These are phyloP conservation scores for Aulostomus chinensis DNA, from an alignment of 2,797 vertebrate species.

Conservation along the genomic window DNA sequence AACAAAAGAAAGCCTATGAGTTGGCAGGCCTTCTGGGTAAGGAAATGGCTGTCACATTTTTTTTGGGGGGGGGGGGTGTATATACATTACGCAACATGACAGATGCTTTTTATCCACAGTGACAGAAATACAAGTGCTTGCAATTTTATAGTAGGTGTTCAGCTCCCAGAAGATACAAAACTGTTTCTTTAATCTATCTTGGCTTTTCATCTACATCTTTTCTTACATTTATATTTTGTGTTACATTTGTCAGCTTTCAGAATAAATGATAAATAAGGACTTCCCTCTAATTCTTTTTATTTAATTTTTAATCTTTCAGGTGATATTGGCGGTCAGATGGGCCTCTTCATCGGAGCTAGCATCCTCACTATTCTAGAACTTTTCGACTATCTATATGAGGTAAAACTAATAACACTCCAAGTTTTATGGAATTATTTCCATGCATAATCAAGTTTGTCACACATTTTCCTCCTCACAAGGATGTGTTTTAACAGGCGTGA, in stretches of 20 bases:
- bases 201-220: not conserved
- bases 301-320: constrained; percentile 73
- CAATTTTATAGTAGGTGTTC: constrained; percentile 39
- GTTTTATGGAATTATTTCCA: constrained; percentile 8
- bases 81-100: constrained; percentile 26
- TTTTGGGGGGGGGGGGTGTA: constrained; percentile 29
- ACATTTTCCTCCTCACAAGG: constrained; percentile 23
- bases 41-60: constrained; percentile 47
- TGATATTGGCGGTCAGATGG: constrained; percentile 99
- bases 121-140: constrained; percentile 40
- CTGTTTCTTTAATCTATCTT: constrained; percentile 36
- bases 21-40: constrained; percentile 96
- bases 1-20: constrained; percentile 99
- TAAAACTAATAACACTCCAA: constrained; percentile 43
- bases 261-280: not conserved
- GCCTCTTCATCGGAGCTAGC: constrained; percentile 98
- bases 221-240: not conserved
- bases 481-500: constrained; percentile 23
- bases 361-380: constrained; percentile 96
- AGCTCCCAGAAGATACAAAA: constrained; percentile 29
- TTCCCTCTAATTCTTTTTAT: too few species aligned
- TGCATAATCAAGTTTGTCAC: too few species aligned
- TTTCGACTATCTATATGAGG: constrained; percentile 98
- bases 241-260: too few species aligned
- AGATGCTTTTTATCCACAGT: constrained; percentile 42